Evolutionary conservation across 2,888 invertebrate species (phyloP).

Genomic region (Epicampocera succincta): DNA sequence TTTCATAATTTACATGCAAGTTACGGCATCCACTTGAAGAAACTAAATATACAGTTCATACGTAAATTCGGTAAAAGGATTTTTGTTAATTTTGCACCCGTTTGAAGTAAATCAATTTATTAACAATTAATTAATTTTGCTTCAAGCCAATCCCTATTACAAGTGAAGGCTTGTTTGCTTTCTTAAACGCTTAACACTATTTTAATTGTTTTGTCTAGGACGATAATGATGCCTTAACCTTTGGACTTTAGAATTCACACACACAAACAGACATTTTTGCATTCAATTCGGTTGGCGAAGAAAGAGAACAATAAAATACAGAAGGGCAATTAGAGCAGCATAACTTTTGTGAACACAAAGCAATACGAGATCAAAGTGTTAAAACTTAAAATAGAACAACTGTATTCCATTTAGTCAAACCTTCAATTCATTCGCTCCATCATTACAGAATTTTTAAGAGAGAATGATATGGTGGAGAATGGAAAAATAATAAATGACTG

Average conservation of each 20-base stretch:
- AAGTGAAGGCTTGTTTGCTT: conserved; percentile 10
- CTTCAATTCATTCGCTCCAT: conserved; percentile 6
- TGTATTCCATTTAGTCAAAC: conserved; percentile 30
- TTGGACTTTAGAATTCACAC: conserved; percentile 25
- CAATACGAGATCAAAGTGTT: conserved; percentile 58
- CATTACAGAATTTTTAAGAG: neutral
- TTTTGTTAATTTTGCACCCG: conserved; percentile 32
- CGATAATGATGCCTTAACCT: conserved; percentile 22
- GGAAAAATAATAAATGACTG: conserved; percentile 50
- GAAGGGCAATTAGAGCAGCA: neutral
- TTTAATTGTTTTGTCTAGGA: conserved; percentile 23
- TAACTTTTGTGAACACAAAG: neutral
- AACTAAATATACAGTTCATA: neutral
- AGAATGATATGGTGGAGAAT: neutral
- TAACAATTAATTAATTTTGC: conserved; percentile 59
- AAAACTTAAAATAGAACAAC: conserved; percentile 35
- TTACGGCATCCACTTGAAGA: neutral
- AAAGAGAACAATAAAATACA: conserved; percentile 2
- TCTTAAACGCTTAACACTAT: conserved; percentile 14
- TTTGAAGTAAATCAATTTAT: conserved; percentile 57
- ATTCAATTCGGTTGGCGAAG: neutral
- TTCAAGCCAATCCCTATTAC: neutral
- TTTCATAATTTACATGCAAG: neutral
- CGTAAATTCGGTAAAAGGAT: too few species aligned
- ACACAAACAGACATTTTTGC: neutral